A percentile compares a stretch with the other conserved stretches of the same genome.
Evolutionary conservation across 2,888 invertebrate species (phyloP).

Genomic region (Alsophila aescularia): DNA sequence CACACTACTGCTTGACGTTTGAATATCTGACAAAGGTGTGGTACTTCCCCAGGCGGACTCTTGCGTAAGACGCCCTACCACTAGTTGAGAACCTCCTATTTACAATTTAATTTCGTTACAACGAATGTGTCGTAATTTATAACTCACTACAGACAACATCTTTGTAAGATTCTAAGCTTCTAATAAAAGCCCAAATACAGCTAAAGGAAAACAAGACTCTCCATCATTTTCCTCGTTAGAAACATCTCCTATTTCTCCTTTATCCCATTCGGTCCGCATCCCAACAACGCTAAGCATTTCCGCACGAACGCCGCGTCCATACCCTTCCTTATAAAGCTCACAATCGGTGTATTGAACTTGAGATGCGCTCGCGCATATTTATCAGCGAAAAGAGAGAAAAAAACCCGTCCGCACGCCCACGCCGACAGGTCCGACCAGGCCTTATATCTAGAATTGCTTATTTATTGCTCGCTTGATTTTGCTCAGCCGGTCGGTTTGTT

Average conservation of each 20-base stretch:
- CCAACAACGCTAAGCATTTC: conserved; percentile 27
- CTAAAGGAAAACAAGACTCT: neutral
- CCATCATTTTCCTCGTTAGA: neutral
- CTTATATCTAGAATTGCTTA: conserved; percentile 58
- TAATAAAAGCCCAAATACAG: neutral
- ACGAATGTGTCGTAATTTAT: too few relatives aligned
- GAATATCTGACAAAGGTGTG: too few relatives aligned
- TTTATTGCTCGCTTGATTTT: conserved; percentile 54
- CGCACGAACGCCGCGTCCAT: conserved; percentile 30
- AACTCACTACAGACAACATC: too few relatives aligned
- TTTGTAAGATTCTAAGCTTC: neutral
- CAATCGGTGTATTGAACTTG: conserved; percentile 56
- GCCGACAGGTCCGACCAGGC: conserved; percentile 44
- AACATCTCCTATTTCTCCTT: neutral
- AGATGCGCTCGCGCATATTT: conserved; percentile 52
- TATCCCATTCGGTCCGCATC: conserved; percentile 1
- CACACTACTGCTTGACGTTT: too few relatives aligned
- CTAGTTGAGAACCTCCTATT: too few relatives aligned
- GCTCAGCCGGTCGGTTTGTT: conserved; percentile 25
- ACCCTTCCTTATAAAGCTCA: conserved; percentile 31
- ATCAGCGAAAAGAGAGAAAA: conserved; percentile 63
- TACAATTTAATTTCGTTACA: too few relatives aligned
- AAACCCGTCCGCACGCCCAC: conserved; percentile 59
- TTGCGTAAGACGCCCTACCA: too few relatives aligned
- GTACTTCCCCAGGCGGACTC: too few relatives aligned